A percentile compares a stretch with the other conserved stretches of the same genome.
phyloP scores from a whole-genome alignment of 2,888 invertebrate species.

The Coenonympha arcania region DNA sequence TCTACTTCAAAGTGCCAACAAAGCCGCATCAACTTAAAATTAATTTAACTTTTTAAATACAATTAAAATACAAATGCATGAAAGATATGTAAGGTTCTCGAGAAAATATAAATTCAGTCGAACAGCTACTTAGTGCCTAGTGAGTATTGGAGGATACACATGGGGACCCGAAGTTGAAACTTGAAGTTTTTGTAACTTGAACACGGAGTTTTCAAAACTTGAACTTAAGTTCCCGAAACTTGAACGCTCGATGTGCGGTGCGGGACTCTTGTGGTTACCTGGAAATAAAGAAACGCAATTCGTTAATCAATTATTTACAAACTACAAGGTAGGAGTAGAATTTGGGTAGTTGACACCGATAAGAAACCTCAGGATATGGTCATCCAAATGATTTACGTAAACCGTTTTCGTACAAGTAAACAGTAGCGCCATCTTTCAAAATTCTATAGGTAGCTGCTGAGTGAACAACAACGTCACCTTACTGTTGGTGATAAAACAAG shows the following conservation, averaged over 20 bases:
- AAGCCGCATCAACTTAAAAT: slow-evolving; percentile 36
- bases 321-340: background rate
- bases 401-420: too few species aligned
- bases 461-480: too few species aligned
- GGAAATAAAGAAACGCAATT: slow-evolving; percentile 40
- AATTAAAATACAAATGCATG: slow-evolving; percentile 61
- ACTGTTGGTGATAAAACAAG: too few species aligned
- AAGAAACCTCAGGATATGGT: too few species aligned
- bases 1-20: slow-evolving; percentile 26
- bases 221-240: slow-evolving; percentile 8
- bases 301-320: background rate
- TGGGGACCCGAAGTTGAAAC: slow-evolving; percentile 24
- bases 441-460: too few species aligned
- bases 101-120: slow-evolving; percentile 54
- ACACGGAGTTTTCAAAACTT: too few species aligned
- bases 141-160: slow-evolving; percentile 55
- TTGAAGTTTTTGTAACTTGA: slow-evolving; percentile 10
- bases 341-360: background rate
- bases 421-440: too few species aligned
- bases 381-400: too few species aligned
- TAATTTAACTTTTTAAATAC: slow-evolving; percentile 31
- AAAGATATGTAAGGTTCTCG: slow-evolving; percentile 51
- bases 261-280: slow-evolving; percentile 45
- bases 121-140: slow-evolving; percentile 49
- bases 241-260: slow-evolving; percentile 41